phyloP scores from a whole-genome alignment of 2,797 vertebrate species.

The Rhinella marina region DNA sequence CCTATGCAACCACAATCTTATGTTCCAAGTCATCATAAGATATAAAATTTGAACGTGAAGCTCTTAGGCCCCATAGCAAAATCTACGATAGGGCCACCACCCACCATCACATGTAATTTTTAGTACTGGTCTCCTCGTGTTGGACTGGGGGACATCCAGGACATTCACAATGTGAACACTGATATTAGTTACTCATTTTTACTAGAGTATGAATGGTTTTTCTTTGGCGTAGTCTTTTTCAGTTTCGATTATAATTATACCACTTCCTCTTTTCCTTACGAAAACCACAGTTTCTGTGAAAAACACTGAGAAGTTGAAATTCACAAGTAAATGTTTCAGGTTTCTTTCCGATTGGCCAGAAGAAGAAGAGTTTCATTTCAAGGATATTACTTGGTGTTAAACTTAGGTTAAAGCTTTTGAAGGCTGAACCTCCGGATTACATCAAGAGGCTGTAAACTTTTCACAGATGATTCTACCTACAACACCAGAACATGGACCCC shows the following conservation, averaged over 20 bases:
- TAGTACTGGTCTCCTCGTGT: background rate
- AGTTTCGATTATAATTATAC: background rate
- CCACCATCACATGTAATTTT: background rate
- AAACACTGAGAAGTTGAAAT: background rate
- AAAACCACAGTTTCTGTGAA: slow-evolving; percentile 1
- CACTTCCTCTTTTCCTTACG: background rate
- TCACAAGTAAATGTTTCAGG: background rate
- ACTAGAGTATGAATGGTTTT: background rate
- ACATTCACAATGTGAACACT: too few species aligned
- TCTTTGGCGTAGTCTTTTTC: background rate
- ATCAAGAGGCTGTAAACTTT: background rate
- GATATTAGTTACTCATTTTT: background rate
- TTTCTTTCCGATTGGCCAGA: background rate
- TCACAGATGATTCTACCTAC: too few species aligned
- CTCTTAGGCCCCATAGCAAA: too few species aligned
- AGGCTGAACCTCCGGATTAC: background rate
- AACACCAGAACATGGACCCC: background rate
- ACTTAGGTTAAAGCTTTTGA: background rate
- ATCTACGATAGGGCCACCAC: background rate
- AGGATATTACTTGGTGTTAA: background rate
- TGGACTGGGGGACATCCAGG: background rate
- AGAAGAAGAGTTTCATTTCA: background rate
- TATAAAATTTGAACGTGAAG: too few species aligned
- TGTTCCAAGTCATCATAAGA: too few species aligned
- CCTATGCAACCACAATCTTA: too few species aligned